These are phyloP conservation scores for Diploptera punctata DNA, from an alignment of 2,888 invertebrate genomes.

Conservation along the genomic window DNA sequence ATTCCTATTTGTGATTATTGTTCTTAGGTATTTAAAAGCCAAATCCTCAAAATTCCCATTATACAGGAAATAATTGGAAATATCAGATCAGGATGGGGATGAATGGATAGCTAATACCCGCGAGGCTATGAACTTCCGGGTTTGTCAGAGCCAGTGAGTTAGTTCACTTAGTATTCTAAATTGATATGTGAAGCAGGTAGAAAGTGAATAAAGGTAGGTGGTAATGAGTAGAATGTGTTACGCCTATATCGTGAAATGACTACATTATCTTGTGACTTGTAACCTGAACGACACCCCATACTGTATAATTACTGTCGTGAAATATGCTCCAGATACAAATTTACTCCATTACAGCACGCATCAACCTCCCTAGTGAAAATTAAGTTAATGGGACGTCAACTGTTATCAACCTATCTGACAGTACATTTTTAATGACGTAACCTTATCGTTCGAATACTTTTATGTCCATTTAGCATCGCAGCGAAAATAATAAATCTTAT, in stretches of 20 bases:
- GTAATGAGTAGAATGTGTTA: no score
- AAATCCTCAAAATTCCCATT: no score
- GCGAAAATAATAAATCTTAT: neutral
- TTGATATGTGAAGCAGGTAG: no score
- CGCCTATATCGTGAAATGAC: neutral
- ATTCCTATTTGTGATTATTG: no score
- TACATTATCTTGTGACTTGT: neutral
- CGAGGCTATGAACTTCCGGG: no score
- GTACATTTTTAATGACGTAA: neutral
- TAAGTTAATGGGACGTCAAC: neutral
- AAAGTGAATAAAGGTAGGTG: no score
- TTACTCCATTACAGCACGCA: neutral
- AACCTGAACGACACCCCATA: neutral
- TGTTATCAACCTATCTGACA: neutral
- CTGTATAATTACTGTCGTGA: neutral
- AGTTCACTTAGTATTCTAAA: no score
- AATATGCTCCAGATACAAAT: neutral
- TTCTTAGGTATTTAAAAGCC: no score
- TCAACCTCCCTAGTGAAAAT: neutral
- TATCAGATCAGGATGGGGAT: no score
- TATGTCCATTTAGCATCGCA: neutral
- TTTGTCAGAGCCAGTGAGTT: no score
- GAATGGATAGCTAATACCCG: no score
- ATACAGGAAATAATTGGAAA: no score
- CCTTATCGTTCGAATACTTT: neutral